A percentile compares a stretch with the other conserved stretches of the same genome.
These are phyloP conservation scores for Cyphomyrmex costatus DNA, from an alignment of 1,140 invertebrate genomes.

Conservation along the genomic window DNA sequence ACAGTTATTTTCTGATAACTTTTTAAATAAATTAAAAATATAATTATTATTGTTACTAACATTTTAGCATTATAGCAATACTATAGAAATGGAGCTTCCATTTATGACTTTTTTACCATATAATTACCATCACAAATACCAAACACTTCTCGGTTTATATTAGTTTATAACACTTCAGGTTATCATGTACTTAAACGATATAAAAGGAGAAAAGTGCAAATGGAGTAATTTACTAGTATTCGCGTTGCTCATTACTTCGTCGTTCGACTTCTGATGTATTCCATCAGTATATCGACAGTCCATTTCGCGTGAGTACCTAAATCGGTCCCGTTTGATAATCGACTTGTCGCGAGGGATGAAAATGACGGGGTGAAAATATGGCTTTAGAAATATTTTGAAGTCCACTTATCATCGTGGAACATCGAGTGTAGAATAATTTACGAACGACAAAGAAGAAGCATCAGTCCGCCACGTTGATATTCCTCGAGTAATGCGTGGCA, in stretches of 20 bases:
- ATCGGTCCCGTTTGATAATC: conserved; percentile 28
- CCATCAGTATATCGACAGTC: conserved; percentile 35
- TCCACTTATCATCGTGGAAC: conserved; percentile 66
- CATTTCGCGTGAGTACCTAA: conserved; percentile 32
- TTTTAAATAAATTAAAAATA: no score
- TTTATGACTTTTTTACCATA: no score
- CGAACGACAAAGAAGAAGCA: conserved; percentile 34
- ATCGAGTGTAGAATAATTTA: conserved; percentile 66
- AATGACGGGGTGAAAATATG: conserved; percentile 48
- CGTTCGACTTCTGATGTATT: conserved; percentile 12
- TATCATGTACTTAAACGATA: background rate
- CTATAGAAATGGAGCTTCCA: no score
- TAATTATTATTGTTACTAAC: no score
- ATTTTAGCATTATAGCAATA: no score
- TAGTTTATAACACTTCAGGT: background rate
- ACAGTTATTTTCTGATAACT: no score
- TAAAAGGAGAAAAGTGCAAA: background rate
- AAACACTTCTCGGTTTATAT: background rate
- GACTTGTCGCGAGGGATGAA: conserved; percentile 34
- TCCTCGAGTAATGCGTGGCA: background rate
- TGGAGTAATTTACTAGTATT: background rate
- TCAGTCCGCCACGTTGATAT: conserved; percentile 37
- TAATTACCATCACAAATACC: no score
- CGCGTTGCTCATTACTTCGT: background rate
- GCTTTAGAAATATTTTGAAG: conserved; percentile 63